Evolutionary conservation across 2,113 vertebrate species (phyloP), one percentile per base, ranked within the genome.

Genomic region (Heptranchias perlo): DNA sequence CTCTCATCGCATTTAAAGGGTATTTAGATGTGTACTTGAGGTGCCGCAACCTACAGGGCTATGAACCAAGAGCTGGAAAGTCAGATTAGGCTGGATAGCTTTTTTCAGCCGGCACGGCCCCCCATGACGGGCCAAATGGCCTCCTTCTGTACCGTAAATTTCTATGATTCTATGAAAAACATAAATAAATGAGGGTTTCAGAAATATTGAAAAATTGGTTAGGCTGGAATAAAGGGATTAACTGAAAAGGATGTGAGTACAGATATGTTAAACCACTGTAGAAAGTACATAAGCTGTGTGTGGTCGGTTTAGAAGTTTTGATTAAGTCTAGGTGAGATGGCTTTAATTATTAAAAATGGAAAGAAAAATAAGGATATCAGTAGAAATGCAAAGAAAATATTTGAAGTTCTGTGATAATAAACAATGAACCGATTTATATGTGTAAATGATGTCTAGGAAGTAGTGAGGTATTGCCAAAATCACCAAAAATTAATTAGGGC

Each of bases 291-390:
- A 73, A 73, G 10, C 44, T 35, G 69, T 23, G 44, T 76, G 10
- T 44, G 76, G 76, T 23, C n/a, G 35, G 16, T 23, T 25, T 23
- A 61, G 89, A 93, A 58, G 64, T 93, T 93, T 62, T 62, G 58
- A 35, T 93, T 64, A 18, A 8, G 35, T 18, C 6, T 21, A 47
- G 58, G 58, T 62, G 58, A 62, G 61, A 39, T 93, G 4, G 58
- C 6, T 92, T 92, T 92, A 92, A 92, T 61, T 92, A 92, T 92
- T 93, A 35, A 91, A 54, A 39, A 62, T 89, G 49, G 28, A 54
- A 89, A 54, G 28, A 31, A 62, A 8, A 16, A 82, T 44, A 82
- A 44, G 78, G 16, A 82, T 21, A 14, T 10, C n/a, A 78, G n/a
- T 78, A 78, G 52, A 92, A 93, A 62, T 62, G 21, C 14, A 62